Evolutionary conservation across 1,140 invertebrate genomes (phyloP).

Genomic region (Condylostylus longicornis): DNA sequence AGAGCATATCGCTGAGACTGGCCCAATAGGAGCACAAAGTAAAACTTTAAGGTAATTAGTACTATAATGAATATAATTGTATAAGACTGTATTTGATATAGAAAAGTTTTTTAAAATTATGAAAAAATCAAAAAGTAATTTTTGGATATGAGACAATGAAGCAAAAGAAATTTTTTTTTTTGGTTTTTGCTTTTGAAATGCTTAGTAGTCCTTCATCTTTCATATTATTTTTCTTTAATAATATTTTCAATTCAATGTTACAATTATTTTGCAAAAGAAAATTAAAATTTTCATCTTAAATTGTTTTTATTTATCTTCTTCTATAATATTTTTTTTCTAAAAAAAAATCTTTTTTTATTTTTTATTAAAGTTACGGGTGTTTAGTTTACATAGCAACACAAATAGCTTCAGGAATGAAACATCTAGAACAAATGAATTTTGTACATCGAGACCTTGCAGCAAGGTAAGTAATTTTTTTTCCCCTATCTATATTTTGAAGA

Average conservation of each 20-base stretch:
- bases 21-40: conserved; percentile 9
- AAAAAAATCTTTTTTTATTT: too few relatives aligned
- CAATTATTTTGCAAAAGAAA: too few relatives aligned
- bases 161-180: conserved; percentile 9
- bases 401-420: conserved; percentile 74
- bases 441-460: conserved; percentile 68
- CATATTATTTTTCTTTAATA: conserved; percentile 6
- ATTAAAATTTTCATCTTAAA: too few relatives aligned
- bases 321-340: too few relatives aligned
- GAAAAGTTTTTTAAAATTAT: neutral
- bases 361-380: conserved; percentile 50
- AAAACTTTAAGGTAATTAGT: conserved; percentile 12
- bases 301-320: conserved; percentile 14
- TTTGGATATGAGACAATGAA: too few relatives aligned
- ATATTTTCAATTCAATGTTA: too few relatives aligned
- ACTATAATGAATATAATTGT: neutral
- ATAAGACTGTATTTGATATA: neutral
- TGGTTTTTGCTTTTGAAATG: conserved; percentile 5
- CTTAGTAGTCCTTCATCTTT: neutral
- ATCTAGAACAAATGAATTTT: conserved; percentile 63
- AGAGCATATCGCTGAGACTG: conserved; percentile 56
- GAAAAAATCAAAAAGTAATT: too few relatives aligned
- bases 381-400: conserved; percentile 60
- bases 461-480: conserved; percentile 36
- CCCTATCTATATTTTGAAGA: neutral